A percentile compares a stretch with the other conserved stretches of the same genome.
Evolutionary conservation across 2,113 vertebrate genomes (phyloP).

Genomic region (Toxotes chatareus): DNA sequence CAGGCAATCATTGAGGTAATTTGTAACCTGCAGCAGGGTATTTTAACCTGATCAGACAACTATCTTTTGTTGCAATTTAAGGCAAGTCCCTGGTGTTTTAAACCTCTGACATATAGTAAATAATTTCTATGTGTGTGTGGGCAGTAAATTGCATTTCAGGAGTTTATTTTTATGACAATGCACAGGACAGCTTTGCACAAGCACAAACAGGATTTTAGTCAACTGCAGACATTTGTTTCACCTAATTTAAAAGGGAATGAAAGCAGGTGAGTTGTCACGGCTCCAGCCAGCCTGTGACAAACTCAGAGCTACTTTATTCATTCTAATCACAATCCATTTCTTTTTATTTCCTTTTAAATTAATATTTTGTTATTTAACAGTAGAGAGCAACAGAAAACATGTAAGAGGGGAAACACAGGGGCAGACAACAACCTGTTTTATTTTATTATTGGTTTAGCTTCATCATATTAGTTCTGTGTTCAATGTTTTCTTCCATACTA

Average conservation of each 20-base stretch:
- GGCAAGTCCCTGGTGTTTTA: neutral
- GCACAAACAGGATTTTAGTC: neutral
- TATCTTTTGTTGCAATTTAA: conserved; percentile 11
- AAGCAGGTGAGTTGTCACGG: neutral
- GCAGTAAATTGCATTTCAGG: conserved; percentile 5
- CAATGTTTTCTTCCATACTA: neutral
- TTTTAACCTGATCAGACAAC: neutral
- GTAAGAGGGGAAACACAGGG: neutral
- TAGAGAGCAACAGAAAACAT: conserved; percentile 4
- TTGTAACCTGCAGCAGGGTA: conserved; percentile 6
- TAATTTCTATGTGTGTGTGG: neutral
- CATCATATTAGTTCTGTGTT: neutral
- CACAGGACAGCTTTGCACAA: neutral
- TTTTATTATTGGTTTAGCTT: neutral
- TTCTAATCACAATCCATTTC: neutral
- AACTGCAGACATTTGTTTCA: conserved; percentile 1
- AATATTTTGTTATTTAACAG: conserved; percentile 11
- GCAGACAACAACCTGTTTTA: neutral
- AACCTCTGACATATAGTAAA: neutral
- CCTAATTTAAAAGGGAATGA: neutral
- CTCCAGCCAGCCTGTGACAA: neutral
- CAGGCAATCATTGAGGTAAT: neutral
- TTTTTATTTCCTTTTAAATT: neutral
- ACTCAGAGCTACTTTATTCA: neutral
- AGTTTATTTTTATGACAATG: conserved; percentile 9